Evolutionary conservation across 2,797 vertebrate genomes (phyloP).

Genomic region (Cyprinella venusta): DNA sequence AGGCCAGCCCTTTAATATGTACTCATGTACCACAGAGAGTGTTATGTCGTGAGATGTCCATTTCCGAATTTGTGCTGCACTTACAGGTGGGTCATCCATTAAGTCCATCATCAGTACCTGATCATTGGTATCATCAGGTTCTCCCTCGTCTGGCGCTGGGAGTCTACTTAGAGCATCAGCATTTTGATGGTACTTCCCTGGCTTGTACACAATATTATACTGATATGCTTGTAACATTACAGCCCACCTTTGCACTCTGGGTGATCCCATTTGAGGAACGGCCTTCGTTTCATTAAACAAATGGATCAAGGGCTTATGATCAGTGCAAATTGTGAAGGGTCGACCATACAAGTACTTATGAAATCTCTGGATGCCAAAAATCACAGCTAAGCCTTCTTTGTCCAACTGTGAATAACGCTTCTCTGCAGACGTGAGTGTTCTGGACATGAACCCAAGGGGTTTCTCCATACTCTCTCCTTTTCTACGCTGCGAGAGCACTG

Average conservation of each 20-base stretch:
- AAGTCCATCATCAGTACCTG: too few species aligned
- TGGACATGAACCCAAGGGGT: slow-evolving; percentile 28
- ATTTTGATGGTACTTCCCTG: too few species aligned
- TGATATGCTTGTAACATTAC: too few species aligned
- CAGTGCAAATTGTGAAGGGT: slow-evolving; percentile 15
- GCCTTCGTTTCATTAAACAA: slow-evolving; percentile 30
- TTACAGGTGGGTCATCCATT: not conserved
- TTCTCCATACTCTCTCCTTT: not conserved
- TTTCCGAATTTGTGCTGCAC: not conserved
- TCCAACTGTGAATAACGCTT: slow-evolving; percentile 32
- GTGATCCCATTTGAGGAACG: not conserved
- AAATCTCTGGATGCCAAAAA: slow-evolving; percentile 43
- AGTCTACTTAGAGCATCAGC: too few species aligned
- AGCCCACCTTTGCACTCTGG: too few species aligned
- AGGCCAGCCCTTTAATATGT: not conserved
- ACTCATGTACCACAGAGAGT: not conserved
- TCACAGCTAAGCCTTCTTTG: slow-evolving; percentile 30
- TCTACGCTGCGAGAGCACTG: slow-evolving; percentile 3
- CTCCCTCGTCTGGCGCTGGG: too few species aligned
- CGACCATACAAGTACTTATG: slow-evolving; percentile 40
- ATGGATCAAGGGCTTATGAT: slow-evolving; percentile 17
- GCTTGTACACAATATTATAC: too few species aligned
- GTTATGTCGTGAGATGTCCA: not conserved
- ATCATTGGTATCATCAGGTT: too few species aligned
- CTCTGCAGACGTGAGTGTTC: not conserved